A percentile compares a stretch with the other conserved stretches of the same genome.
These are phyloP conservation scores for Steatocranus sp. DNA, from an alignment of 2,797 vertebrate species.

Conservation along the genomic window DNA sequence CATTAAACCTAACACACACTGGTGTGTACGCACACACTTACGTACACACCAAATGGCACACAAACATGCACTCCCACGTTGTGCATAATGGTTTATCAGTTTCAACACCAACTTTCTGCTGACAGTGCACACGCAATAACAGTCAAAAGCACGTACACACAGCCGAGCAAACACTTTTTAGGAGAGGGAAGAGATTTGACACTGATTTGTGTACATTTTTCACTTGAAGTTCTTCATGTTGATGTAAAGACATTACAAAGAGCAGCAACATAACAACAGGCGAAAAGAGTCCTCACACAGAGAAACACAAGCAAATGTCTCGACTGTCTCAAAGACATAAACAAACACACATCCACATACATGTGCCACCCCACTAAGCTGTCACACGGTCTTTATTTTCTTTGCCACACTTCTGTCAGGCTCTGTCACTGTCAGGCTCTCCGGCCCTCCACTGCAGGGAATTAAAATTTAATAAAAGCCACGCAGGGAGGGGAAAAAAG, in stretches of 20 bases:
- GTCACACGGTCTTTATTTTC: conserved; percentile 46
- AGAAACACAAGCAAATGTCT: conserved; percentile 11
- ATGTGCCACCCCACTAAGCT: neutral
- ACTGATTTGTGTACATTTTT: conserved; percentile 12
- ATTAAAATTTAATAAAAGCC: conserved; percentile 65
- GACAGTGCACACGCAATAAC: conserved; percentile 47
- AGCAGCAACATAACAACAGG: conserved; percentile 3
- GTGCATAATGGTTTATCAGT: conserved; percentile 71
- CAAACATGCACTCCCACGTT: conserved; percentile 68
- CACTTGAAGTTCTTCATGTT: conserved; percentile 3
- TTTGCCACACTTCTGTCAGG: conserved; percentile 44
- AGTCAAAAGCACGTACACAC: neutral
- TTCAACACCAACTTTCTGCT: conserved; percentile 64
- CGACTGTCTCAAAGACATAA: neutral
- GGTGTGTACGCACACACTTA: neutral
- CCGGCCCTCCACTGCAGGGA: conserved; percentile 50
- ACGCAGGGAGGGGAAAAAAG: neutral
- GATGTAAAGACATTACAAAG: conserved; percentile 38
- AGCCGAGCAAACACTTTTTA: neutral
- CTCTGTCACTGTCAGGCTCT: conserved; percentile 50
- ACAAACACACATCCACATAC: neutral
- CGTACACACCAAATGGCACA: conserved; percentile 54
- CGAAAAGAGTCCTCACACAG: neutral
- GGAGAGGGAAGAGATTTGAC: neutral
- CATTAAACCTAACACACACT: conserved; percentile 70